Evolutionary conservation across 2,797 vertebrate genomes (phyloP), one percentile per base, ranked within the genome.

Genomic region (Leuciscus waleckii): DNA sequence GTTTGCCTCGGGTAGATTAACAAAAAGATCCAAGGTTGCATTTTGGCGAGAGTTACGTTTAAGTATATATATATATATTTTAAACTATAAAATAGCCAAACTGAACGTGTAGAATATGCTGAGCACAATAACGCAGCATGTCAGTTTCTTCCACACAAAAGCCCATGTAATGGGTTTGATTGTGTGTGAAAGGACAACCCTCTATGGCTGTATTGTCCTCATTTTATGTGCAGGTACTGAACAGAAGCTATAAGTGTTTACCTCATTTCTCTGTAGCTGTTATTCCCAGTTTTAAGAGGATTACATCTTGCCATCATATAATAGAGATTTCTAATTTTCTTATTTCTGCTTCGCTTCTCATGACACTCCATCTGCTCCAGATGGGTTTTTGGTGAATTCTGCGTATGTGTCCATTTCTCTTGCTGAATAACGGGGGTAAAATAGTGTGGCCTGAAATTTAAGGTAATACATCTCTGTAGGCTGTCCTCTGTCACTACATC

Each of bases 251-350:
- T 79, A 86, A 86, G 87, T 90, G 86, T 87, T 87, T 90, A 88
- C 58, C 65, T 86, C 87, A 90, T 84, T 71, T 74, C 84, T 81
- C 83, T 85, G 58, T 78, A 26, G 80, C 87, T 90, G 79, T 87
- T 84, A 86, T 89, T 86, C 17, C 83, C 68, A 86, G 91, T 86
- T 90, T 91, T 89, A 83, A 92, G 90, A 89, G 92, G 89, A 92
- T 90, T 86, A 92, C 88, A 89, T 87, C 76, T 87, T 46, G 13
- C 29, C 79, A 90, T 78, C 89, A 82, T 81, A 87, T 92, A 87
- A 90, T 87, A 71, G 63, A 54, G 51, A 82, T 6, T 43, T 68
- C 71, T 88, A 35, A 79, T 87, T 89, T 86, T 89, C 89, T 89
- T 87, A 56, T 71, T 76, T 79, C 54, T 56, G 10, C 61, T 21